Percentiles rank a stretch among this genome's conserved stretches.
Conservation (phyloP, 2,113 vertebrate species). For the Chelonoidis abingdonii region DNA sequence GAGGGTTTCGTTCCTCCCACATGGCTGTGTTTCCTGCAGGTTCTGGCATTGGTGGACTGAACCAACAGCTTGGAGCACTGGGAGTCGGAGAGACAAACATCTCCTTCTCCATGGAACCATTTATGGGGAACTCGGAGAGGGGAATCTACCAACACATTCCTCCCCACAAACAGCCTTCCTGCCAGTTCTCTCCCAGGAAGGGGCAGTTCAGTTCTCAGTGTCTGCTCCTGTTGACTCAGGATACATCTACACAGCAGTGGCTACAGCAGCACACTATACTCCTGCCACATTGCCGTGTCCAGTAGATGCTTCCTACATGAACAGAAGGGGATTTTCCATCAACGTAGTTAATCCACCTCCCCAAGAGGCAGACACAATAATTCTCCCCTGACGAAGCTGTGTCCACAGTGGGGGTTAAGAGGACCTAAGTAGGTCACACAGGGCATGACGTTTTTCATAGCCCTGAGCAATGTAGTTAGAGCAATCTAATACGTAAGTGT, state of each 20-base stretch:
- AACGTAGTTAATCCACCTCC: background rate
- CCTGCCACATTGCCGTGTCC: background rate
- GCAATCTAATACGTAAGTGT: background rate
- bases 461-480: background rate
- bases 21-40: background rate
- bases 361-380: background rate
- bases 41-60: background rate
- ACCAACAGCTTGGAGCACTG: background rate
- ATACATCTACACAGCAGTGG: background rate
- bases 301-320: background rate
- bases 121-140: background rate
- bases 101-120: background rate
- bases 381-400: background rate
- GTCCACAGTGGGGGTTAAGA: background rate
- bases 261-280: background rate
- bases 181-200: background rate
- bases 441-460: background rate
- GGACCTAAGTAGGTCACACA: background rate
- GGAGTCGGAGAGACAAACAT: background rate
- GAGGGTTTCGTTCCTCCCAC: background rate
- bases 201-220: background rate
- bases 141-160: background rate
- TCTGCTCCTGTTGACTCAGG: background rate
- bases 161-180: background rate
- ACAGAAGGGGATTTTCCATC: background rate